These are phyloP conservation scores for Sylvia borin DNA, from an alignment of 2,797 vertebrate genomes.

Conservation along the genomic window DNA sequence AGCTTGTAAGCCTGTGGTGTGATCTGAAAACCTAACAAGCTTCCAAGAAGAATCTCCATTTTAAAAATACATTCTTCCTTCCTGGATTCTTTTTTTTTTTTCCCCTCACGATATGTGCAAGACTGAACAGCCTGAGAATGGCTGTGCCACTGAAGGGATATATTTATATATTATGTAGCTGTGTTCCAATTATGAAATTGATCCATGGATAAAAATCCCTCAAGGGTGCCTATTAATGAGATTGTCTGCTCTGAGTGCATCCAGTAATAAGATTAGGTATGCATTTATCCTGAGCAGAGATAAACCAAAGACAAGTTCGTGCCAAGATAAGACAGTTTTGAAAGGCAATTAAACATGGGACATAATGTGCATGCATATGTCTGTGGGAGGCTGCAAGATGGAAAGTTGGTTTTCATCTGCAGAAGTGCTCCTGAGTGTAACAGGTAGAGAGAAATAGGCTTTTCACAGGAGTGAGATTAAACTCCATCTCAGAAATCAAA, in stretches of 20 bases:
- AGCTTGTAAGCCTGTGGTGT: constrained; percentile 34
- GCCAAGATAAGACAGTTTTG: constrained; percentile 62
- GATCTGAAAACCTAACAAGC: constrained; percentile 45
- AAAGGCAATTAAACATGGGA: constrained; percentile 63
- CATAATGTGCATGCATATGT: constrained; percentile 14
- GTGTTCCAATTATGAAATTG: constrained; percentile 61
- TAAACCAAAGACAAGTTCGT: constrained; percentile 51
- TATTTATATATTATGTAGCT: constrained; percentile 41
- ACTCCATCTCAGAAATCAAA: background rate
- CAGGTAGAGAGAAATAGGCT: background rate
- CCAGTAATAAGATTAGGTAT: constrained; percentile 66
- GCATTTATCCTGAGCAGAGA: constrained; percentile 61
- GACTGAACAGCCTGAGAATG: background rate
- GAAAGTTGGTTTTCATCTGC: background rate
- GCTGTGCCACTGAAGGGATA: background rate
- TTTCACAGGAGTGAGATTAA: background rate
- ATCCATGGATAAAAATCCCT: constrained; percentile 63
- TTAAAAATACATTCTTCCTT: constrained; percentile 24
- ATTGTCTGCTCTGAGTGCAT: constrained; percentile 51
- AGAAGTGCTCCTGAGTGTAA: background rate
- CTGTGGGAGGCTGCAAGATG: constrained; percentile 35
- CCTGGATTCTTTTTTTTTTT: background rate
- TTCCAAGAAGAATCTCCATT: background rate
- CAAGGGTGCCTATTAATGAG: constrained; percentile 66
- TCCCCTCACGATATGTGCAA: background rate